Conservation (phyloP, 37 sponge, comb jelly and placozoan genomes). For the Eunapius fragilis region DNA sequence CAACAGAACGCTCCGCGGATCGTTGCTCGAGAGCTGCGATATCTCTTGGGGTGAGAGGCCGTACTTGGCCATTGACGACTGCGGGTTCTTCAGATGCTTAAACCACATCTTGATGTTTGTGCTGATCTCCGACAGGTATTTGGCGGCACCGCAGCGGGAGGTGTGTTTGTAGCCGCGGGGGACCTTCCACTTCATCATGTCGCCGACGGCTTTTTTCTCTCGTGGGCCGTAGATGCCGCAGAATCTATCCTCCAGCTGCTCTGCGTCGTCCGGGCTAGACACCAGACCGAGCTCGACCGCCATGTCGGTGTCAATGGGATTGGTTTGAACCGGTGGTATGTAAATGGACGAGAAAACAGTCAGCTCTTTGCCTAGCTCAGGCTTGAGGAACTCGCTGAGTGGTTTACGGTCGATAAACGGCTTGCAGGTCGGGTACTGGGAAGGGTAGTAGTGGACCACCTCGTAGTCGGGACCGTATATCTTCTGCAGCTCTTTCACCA, state of each 20-base stretch:
- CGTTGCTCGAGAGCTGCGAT: background rate
- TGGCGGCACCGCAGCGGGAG: background rate
- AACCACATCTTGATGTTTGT: background rate
- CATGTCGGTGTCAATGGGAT: background rate
- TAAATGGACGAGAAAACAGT: background rate
- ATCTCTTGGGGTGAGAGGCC: background rate
- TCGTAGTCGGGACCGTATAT: conserved; percentile 11
- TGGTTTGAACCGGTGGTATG: background rate
- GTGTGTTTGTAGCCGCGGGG: background rate
- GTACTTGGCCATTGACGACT: background rate
- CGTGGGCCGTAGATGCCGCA: background rate
- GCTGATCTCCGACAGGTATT: background rate
- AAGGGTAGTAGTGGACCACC: conserved; percentile 2
- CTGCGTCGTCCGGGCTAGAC: background rate
- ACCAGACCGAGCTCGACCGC: background rate
- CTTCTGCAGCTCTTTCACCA: conserved; percentile 7
- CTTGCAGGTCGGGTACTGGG: conserved; percentile 1
- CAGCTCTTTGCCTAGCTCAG: background rate
- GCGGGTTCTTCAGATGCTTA: background rate
- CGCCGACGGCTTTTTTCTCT: background rate
- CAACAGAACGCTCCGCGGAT: background rate
- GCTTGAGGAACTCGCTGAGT: background rate
- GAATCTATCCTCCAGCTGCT: background rate
- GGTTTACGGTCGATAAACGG: background rate
- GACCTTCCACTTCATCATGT: background rate